Evolutionary conservation across 2,888 invertebrate species (phyloP).

Genomic region (Orthosia incerta): DNA sequence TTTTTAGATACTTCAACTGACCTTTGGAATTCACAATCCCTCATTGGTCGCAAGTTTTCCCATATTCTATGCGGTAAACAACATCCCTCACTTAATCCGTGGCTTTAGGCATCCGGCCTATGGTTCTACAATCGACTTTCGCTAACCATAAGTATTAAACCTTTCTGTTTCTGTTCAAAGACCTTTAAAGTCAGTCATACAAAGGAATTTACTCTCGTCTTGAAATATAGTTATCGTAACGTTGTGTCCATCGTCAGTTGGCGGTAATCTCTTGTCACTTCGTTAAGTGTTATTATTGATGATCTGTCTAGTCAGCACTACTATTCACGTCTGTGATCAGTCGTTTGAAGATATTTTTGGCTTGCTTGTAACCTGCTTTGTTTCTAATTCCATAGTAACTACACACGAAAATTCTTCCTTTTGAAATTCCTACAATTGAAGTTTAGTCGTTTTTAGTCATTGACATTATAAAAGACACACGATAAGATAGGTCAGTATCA

Average conservation of each 20-base stretch:
- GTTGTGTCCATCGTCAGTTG: constrained; percentile 19
- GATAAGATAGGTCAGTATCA: constrained; percentile 35
- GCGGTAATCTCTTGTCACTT: constrained; percentile 64
- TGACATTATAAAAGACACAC: background rate
- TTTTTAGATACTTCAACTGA: background rate
- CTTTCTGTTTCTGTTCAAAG: constrained; percentile 17
- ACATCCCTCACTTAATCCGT: constrained; percentile 10
- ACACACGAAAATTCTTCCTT: background rate
- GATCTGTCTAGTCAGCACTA: background rate
- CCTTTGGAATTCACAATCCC: background rate
- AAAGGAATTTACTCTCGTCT: constrained; percentile 37
- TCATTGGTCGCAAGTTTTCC: constrained; percentile 1
- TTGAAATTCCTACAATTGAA: background rate
- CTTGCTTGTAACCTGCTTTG: background rate
- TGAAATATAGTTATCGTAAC: constrained; percentile 30
- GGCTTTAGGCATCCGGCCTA: constrained; percentile 6
- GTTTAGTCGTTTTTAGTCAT: background rate
- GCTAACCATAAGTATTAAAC: constrained; percentile 2
- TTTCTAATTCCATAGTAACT: background rate
- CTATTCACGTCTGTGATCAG: constrained; percentile 7
- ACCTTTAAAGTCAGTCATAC: constrained; percentile 8
- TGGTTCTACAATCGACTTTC: constrained; percentile 25
- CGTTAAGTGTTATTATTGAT: constrained; percentile 63
- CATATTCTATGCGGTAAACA: constrained; percentile 21
- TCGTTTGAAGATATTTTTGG: constrained; percentile 23